Evolutionary conservation across 53 echinoderm and acorn worm species (phyloP).

Genomic region (Astropecten irregularis): DNA sequence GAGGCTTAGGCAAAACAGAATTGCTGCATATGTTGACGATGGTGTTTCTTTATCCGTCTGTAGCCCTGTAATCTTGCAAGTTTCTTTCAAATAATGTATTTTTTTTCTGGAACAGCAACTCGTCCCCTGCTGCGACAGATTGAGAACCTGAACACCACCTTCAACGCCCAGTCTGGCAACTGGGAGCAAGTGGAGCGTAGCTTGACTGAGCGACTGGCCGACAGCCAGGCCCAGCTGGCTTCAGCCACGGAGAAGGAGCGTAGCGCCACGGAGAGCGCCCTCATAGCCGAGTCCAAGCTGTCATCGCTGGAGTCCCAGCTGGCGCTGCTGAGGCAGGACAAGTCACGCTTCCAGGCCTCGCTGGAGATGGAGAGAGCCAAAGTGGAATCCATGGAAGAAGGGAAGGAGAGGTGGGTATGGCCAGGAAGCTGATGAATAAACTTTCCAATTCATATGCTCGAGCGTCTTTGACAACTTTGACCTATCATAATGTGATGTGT

Average conservation of each 20-base stretch:
- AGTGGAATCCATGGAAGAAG: conserved; percentile 84
- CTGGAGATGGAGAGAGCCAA: conserved; percentile 87
- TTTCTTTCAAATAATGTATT: not conserved
- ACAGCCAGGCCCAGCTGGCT: conserved; percentile 82
- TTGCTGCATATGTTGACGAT: no score
- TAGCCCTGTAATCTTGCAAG: no score
- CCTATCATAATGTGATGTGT: no score
- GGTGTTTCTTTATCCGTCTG: no score
- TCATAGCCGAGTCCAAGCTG: conserved; percentile 80
- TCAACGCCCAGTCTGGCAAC: conserved; percentile 86
- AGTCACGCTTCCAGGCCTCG: conserved; percentile 67
- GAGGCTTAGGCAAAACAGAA: no score
- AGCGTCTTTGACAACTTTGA: no score
- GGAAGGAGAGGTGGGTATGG: conserved; percentile 79
- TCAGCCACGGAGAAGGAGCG: conserved; percentile 86
- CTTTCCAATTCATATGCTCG: no score
- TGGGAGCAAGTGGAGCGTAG: conserved; percentile 95
- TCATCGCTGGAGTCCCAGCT: conserved; percentile 94
- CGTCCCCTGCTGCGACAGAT: conserved; percentile 92
- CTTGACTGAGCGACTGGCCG: conserved; percentile 86
- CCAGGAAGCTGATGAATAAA: no score
- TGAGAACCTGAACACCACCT: conserved; percentile 95
- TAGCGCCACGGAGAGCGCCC: conserved; percentile 73
- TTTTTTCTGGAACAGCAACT: conserved; percentile 63
- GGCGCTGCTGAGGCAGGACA: conserved; percentile 90